Conservation (phyloP, 2,113 vertebrate species). For the Campylomormyrus tamandua region DNA sequence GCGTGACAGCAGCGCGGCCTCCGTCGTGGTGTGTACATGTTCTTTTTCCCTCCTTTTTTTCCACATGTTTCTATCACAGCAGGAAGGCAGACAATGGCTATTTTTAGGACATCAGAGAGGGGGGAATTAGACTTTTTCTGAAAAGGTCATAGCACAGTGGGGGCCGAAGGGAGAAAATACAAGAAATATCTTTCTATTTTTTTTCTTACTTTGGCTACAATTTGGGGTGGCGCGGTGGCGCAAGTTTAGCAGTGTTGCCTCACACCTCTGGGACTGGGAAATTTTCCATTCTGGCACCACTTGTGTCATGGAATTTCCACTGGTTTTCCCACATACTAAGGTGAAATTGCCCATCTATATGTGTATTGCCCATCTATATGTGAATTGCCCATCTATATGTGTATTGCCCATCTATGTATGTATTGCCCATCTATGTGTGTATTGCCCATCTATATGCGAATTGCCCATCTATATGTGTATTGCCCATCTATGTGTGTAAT, state of each 20-base stretch:
- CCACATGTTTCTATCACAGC: background rate
- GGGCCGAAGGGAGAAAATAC: background rate
- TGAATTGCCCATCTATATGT: too few relatives aligned
- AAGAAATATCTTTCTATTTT: background rate
- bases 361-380: background rate
- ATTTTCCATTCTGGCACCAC: background rate
- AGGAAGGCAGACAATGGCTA: background rate
- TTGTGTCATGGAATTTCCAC: background rate
- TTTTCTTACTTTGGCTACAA: background rate
- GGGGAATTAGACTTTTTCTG: constrained; percentile 1
- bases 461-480: background rate
- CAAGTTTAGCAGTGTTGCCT: background rate
- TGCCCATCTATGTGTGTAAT: background rate
- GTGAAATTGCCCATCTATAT: background rate
- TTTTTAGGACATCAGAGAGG: background rate
- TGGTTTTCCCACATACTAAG: background rate
- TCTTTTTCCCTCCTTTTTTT: background rate
- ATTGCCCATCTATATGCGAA: too few relatives aligned
- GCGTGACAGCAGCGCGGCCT: background rate
- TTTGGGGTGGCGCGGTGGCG: background rate
- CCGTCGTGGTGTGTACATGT: background rate
- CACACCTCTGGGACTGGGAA: background rate
- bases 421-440: background rate
- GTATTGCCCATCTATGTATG: background rate
- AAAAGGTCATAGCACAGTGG: background rate